Base-by-base conservation (phyloP, 2,888 invertebrate genomes). In the Pammene aurita region DNA sequence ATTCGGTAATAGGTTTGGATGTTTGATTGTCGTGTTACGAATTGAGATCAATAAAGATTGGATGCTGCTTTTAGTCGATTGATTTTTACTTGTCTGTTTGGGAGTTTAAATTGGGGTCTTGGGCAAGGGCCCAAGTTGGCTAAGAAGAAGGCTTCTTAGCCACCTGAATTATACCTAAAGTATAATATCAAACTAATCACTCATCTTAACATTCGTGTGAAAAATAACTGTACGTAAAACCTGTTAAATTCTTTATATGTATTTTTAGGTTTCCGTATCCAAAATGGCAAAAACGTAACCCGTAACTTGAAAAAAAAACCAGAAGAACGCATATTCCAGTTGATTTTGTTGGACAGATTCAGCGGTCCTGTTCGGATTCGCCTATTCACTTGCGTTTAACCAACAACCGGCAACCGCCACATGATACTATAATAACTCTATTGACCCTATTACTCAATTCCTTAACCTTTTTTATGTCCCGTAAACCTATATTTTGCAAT, bases 1-100 rank as follows among this genome's bases (percentile, higher is more conserved):
- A 76, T 74, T 76, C 71, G 75, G 78, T 79, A 74, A 72, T 73
- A 67, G 68, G 38, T 67, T 57, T 58, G 60, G 48, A 48, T 48
- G 55, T 56, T 67, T 61, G 34, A 55, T 54, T 34, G 57, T 61
- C 41, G 64, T 65, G 26, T 50, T 56, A 16, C 18, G 57, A 58
- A 58, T 42, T 66, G 42, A 50, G 52, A 52, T 66, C 58, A 60
- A 66, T 66, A 66, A 58, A 44, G 16, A 46, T 56, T 38, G 56
- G 48, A 38, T 58, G 58, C 42, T 58, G 50, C 44, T 48, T 58
- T 66, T 52, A 52, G 44, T 64, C 34, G 42, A 5, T 38, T 57
- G 55, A 64, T 55, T 64, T 55, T 38, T 34, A 48, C 55, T 48
- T 64, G 44, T 52, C 50, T 52, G 62, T 41, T 62, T 52, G 13